A percentile compares a stretch with the other conserved stretches of the same genome.
Conservation (phyloP, 1,140 invertebrate species). For the Conopomorpha cramerella region DNA sequence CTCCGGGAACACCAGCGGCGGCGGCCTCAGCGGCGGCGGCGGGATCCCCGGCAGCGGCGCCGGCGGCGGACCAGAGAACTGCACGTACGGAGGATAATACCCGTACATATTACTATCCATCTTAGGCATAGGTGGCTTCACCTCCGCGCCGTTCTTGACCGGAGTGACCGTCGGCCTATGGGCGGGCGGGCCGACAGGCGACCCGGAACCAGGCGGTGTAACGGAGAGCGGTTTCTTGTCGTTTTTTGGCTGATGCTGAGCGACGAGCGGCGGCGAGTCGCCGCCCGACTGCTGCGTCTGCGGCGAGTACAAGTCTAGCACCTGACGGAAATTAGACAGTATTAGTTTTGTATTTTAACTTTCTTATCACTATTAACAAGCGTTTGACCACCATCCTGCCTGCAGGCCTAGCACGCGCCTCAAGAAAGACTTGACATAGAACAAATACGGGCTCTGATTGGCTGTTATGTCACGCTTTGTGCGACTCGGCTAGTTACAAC, state of each 20-base stretch:
- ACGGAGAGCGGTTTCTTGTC: conserved; percentile 51
- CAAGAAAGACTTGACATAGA: no score
- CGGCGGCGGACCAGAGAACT: conserved; percentile 37
- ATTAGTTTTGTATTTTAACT: no score
- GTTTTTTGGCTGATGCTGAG: conserved; percentile 35
- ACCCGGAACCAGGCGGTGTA: conserved; percentile 56
- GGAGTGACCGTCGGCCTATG: conserved; percentile 31
- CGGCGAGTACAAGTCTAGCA: conserved; percentile 84
- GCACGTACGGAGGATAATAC: conserved; percentile 26
- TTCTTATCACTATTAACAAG: no score
- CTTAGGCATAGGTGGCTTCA: conserved; percentile 33
- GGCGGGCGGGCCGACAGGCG: conserved; percentile 30
- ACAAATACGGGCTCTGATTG: no score
- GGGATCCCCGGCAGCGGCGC: conserved; percentile 15
- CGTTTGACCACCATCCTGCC: no score
- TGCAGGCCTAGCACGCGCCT: no score
- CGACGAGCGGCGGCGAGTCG: conserved; percentile 63
- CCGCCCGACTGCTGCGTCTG: conserved; percentile 61
- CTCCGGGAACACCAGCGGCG: no score
- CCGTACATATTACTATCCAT: conserved; percentile 33
- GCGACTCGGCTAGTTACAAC: no score
- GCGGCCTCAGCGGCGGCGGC: no score
- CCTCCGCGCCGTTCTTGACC: conserved; percentile 47
- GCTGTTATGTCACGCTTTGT: no score
- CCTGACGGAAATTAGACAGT: no score